Evolutionary conservation across 1,140 invertebrate genomes (phyloP).

Genomic region (Drosophila santomea): DNA sequence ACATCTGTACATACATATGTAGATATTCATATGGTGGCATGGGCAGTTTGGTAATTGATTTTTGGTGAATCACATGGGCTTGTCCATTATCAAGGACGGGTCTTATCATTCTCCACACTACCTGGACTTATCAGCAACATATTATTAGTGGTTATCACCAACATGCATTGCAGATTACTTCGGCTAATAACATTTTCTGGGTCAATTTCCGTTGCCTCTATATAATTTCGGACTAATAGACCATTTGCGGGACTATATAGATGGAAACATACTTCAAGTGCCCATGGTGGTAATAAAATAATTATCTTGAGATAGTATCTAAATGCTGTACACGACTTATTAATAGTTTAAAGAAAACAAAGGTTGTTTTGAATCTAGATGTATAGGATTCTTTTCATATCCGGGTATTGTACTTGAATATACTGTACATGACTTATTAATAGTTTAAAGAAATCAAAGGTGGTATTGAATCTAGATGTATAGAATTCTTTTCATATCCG

Average conservation of each 20-base stretch:
- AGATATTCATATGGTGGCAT: neutral
- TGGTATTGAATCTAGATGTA: too few species aligned
- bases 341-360: neutral
- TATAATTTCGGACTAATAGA: conserved; percentile 13
- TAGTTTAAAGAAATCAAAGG: neutral
- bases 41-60: conserved; percentile 13
- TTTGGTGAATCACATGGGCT: conserved; percentile 27
- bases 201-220: conserved; percentile 10
- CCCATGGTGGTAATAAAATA: neutral
- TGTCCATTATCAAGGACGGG: neutral
- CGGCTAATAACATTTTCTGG: conserved; percentile 16
- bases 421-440: neutral
- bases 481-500: neutral
- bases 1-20: too few species aligned
- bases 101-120: conserved; percentile 9
- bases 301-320: conserved; percentile 1
- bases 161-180: neutral
- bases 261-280: neutral
- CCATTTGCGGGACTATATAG: conserved; percentile 1
- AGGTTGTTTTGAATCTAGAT: too few species aligned
- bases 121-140: conserved; percentile 12
- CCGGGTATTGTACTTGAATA: neutral
- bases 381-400: neutral
- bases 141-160: conserved; percentile 14
- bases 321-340: neutral